Conservation (phyloP, 2,888 invertebrate genomes). For the Rotaria sp. region DNA sequence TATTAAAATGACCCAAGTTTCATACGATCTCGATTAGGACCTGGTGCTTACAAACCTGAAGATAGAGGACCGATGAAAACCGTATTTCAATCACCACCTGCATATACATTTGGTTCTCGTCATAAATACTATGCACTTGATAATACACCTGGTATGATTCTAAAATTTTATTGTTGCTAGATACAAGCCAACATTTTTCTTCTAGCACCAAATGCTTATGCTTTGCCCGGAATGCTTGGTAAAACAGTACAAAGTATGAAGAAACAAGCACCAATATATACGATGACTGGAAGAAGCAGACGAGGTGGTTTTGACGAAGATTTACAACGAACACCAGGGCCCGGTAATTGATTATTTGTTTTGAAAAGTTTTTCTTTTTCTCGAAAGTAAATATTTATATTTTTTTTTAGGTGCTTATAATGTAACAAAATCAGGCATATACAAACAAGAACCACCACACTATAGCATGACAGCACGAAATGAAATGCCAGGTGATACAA, state of each 20-base stretch:
- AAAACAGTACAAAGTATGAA: conserved; percentile 50
- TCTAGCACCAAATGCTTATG: conserved; percentile 45
- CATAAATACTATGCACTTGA: conserved; percentile 47
- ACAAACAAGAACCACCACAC: conserved; percentile 65
- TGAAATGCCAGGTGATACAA: conserved; percentile 69
- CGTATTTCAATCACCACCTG: conserved; percentile 46
- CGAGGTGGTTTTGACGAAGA: conserved; percentile 45
- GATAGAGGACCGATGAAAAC: conserved; percentile 44
- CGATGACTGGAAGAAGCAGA: conserved; percentile 76
- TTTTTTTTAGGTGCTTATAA: conserved; percentile 52
- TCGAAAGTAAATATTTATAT: neutral
- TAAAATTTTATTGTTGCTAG: neutral
- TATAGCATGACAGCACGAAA: conserved; percentile 78
- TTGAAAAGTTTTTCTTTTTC: neutral
- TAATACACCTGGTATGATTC: conserved; percentile 50
- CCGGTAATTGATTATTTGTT: neutral
- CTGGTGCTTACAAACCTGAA: conserved; percentile 52
- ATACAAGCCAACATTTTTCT: neutral
- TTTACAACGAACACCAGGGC: conserved; percentile 40
- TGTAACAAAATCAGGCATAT: conserved; percentile 62
- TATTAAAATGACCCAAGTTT: neutral
- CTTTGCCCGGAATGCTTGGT: conserved; percentile 49
- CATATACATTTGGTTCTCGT: conserved; percentile 50
- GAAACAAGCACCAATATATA: conserved; percentile 68
- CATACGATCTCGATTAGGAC: conserved; percentile 47